Conservation (phyloP, 1,140 invertebrate genomes). For the Linepithema humile region DNA sequence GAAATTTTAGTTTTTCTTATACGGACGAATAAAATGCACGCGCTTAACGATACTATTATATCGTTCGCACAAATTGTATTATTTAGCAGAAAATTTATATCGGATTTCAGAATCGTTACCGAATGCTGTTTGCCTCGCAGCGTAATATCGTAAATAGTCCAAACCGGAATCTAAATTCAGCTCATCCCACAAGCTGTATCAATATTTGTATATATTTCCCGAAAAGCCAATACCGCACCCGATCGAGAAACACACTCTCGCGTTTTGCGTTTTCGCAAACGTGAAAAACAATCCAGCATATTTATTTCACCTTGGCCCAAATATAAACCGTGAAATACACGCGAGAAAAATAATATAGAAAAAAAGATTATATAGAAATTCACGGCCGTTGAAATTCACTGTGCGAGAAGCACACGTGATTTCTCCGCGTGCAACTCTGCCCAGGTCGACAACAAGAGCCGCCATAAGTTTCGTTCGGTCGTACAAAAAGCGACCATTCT, state of each 20-base stretch:
- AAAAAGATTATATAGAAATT: neutral
- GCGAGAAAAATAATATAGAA: neutral
- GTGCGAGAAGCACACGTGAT: neutral
- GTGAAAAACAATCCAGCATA: conserved; percentile 5
- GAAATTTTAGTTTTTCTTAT: neutral
- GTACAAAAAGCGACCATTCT: conserved; percentile 28
- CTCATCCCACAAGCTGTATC: conserved; percentile 21
- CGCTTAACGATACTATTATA: neutral
- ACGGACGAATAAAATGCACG: neutral
- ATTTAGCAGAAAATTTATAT: neutral
- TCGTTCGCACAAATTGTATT: neutral
- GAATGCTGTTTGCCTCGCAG: neutral
- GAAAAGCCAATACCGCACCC: conserved; percentile 16
- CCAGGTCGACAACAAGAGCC: neutral
- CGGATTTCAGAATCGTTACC: neutral
- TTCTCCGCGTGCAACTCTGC: neutral
- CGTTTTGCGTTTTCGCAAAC: conserved; percentile 15
- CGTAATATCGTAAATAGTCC: conserved; percentile 33
- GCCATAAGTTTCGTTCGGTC: conserved; percentile 24
- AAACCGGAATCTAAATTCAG: conserved; percentile 26
- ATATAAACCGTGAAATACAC: neutral
- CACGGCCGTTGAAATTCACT: neutral
- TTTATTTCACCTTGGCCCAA: neutral
- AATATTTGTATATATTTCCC: conserved; percentile 20
- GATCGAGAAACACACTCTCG: neutral